phyloP scores from a whole-genome alignment of 2,113 vertebrate genomes.

The Nasalis larvatus region DNA sequence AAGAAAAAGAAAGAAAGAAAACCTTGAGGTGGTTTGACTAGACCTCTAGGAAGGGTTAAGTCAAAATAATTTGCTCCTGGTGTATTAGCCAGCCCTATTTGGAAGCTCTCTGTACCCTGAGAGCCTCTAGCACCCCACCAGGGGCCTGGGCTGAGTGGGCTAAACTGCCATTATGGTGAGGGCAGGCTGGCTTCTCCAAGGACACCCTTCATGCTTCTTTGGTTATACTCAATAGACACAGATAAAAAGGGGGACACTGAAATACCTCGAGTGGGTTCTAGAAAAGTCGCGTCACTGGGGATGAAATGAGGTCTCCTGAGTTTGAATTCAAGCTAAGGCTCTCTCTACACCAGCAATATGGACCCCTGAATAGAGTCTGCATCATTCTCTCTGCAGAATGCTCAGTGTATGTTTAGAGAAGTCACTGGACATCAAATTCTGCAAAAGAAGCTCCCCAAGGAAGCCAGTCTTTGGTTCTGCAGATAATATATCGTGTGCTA shows the following conservation, averaged over 20 bases:
- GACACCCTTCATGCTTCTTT: neutral
- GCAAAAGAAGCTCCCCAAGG: neutral
- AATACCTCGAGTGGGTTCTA: neutral
- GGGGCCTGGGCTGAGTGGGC: neutral
- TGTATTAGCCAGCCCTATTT: neutral
- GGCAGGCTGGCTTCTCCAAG: neutral
- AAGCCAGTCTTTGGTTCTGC: neutral
- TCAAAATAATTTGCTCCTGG: neutral
- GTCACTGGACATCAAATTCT: neutral
- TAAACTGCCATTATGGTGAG: neutral
- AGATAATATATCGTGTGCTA: conserved; percentile 27
- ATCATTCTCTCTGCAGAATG: neutral
- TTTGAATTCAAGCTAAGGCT: neutral
- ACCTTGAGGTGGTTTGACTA: too few species aligned
- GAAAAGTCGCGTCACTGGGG: neutral
- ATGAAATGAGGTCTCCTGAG: neutral
- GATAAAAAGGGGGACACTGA: neutral
- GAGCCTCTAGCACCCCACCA: neutral
- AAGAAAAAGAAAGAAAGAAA: neutral
- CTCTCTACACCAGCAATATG: neutral
- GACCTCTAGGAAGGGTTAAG: neutral
- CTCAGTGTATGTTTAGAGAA: neutral
- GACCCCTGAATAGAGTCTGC: neutral
- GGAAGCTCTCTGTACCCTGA: neutral
- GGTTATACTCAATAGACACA: neutral